Base-by-base conservation (phyloP, 2,113 vertebrate species). In the Esox niger region DNA sequence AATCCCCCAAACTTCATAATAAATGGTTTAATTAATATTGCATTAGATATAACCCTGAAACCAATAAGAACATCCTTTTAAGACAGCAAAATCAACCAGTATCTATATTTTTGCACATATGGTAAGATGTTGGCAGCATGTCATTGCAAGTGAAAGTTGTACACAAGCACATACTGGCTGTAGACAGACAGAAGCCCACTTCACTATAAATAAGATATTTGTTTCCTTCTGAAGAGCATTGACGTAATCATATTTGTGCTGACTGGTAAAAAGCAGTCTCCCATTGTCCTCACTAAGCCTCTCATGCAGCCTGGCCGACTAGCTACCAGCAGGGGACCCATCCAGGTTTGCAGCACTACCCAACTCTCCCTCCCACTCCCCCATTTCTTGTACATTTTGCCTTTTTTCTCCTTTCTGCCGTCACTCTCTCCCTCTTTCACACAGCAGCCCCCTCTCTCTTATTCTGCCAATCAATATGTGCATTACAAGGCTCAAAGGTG, bases 181-280 rank as follows among this genome's bases (percentile, higher is more conserved):
- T 43, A 43, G 38, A 43, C 38, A 43, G 38, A 43, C 38, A 43
- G 38, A 43, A 43, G n/a, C 55, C 55, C 6, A 26, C 8, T 23
- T 61, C 20, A 58, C 23, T 35, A 74, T 35, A 75, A 76, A 59
- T 27, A 47, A 68, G 47, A 71, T 30, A 63, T 75, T 76, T 79
- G 60, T 78, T 58, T 75, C 59, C 76, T 82, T 77, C 68, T 57
- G 64, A 35, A 68, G 61, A 15, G 74, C 77, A 81, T 57, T 64
- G 63, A 78, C 64, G 65, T 69, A 75, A 77, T 77, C 71, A 26
- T 73, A 2, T 82, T 68, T 77, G 57, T 64, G 47, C 74, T 69
- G 63, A 70, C 59, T 55, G 57, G 59, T 54, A 64, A 49, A 58
- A 71, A 71, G 46, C 6, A 6, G 63, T 58, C 68, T 69, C 77